Base-by-base conservation (phyloP, 2,888 invertebrate genomes). In the Phengaris arion region DNA sequence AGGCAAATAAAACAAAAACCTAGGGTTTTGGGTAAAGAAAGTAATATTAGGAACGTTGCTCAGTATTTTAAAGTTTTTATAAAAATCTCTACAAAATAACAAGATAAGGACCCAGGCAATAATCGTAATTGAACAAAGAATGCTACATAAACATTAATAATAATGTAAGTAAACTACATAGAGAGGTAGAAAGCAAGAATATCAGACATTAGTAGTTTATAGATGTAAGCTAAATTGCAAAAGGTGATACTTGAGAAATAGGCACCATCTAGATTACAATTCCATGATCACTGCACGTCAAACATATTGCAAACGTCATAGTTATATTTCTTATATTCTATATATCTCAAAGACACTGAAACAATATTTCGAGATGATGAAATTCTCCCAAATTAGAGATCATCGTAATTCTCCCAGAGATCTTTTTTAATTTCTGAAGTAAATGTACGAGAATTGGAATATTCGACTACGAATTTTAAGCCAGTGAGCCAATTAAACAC, bases 201-300 rank as follows among this genome's bases (percentile, higher is more conserved):
- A 52, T 4, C 8, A 48, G 10, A 15, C 8, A 1, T 8, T 3
- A 57, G 57, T n/a, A 57, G 55, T n/a, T 3, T n/a, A 57, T 8
- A 57, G 15, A 57, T 15, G 9, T 15, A 57, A 15, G 15, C 0
- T 6, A 12, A 55, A 55, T 6, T n/a, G 55, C n/a, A 35, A 35
- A 35, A 35, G 22, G 3, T 6, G 35, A 15, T 46, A 22, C 35
- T 64, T 64, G 35, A 45, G 51, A 75, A 22, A 74, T 75, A 81
- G 85, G 79, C 78, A 87, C 89, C 89, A 87, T 83, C 89, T 89
- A 89, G 89, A 89, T 88, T 80, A 74, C 69, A 52, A 57, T 55
- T 72, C 55, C 64, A 13, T 59, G 74, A 45, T 15, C 45, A 13
- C 15, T 55, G 45, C 7, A 10, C n/a, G 68, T 68, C 54, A 68